Conservation (phyloP, 2,888 invertebrate species). For the Drosophila subsilvestris region DNA sequence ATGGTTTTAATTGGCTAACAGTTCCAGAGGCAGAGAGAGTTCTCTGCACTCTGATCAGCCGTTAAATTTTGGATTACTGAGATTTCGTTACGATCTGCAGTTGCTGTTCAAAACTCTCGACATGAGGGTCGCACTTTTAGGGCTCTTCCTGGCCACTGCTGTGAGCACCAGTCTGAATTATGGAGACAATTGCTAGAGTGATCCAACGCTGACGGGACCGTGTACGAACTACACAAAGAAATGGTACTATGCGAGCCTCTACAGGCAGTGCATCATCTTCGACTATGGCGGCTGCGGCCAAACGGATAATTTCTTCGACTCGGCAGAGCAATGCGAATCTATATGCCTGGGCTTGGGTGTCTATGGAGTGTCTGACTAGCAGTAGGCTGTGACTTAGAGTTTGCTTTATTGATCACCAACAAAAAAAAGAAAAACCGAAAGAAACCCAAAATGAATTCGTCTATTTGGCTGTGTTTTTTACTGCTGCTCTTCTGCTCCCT, state of each 20-base stretch:
- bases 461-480: background rate
- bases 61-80: background rate
- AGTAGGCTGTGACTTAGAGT: background rate
- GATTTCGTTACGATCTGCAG: background rate
- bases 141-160: no score
- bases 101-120: background rate
- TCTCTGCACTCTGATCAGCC: background rate
- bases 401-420: no score
- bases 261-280: constrained; percentile 22
- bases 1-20: constrained; percentile 9
- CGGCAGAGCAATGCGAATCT: background rate
- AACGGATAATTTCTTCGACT: constrained; percentile 8
- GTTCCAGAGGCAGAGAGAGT: background rate
- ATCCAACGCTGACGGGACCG: background rate
- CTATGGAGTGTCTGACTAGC: no score
- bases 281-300: constrained; percentile 12
- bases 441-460: background rate
- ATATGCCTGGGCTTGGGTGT: background rate
- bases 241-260: background rate
- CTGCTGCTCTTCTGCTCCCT: background rate
- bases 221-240: background rate
- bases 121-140: no score
- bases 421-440: background rate
- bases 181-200: background rate
- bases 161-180: background rate